Base-by-base conservation (phyloP, 2,888 invertebrate species). In the Xestia sexstrigata region DNA sequence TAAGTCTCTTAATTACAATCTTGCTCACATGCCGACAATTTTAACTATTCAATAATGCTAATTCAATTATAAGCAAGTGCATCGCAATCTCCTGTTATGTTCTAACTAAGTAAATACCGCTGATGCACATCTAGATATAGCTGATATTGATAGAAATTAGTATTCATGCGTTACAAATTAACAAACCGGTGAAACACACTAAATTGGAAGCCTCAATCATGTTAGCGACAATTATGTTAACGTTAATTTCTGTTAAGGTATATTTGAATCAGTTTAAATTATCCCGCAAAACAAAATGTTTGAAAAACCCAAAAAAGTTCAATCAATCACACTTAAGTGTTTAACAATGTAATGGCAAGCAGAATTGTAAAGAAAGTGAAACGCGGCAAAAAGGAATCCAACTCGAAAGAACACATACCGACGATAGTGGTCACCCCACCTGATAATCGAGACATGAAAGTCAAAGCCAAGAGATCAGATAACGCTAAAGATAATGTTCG, bases 311-410 rank as follows among this genome's bases (percentile, higher is more conserved):
- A 72, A 87, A 84, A 88, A 91, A 86, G 81, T 78, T 83, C 82
- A 90, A 88, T 91, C 90, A 92, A 95, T 96, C 93, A 95, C 89
- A 90, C 92, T 92, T 91, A 92, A 81, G 55, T 79, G 69, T 74
- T 72, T 91, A 96, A 97, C 95, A 97, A 97, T 97, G 97, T 97
- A 94, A 98, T 98, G 98, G 98, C 97, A 90, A 96, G 97, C 92
- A 97, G 97, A 91, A 98, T 98, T 87, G 98, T 98, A 90, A 97
- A 98, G 90, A 98, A 97, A 97, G 97, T 98, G 88, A 98, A 98
- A 95, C 97, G 98, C 92, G 97, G 97, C 91, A 97, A 97, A 95
- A 95, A 94, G 88, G 95, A 95, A 87, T 88, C 87, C 35, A 88
- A 87, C 71, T 87, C 87, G 55, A 90, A 90, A 82, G 94, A 92